phyloP scores from a whole-genome alignment of 1,140 invertebrate genomes.

The Pectinophora gossypiella region DNA sequence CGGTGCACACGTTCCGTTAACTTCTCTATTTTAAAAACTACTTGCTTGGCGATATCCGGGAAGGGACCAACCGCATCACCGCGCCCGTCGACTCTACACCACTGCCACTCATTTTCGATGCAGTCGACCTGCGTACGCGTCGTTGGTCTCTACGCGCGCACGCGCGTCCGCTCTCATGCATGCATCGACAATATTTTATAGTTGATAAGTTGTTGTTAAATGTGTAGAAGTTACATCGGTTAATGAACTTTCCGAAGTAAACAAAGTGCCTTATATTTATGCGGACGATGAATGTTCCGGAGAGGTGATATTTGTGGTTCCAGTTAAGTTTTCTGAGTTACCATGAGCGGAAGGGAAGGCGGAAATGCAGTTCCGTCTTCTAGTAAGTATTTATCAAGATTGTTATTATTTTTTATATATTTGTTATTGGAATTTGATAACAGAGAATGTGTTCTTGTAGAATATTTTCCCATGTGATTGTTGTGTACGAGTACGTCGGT shows the following conservation, averaged over 20 bases:
- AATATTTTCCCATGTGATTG: neutral
- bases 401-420: slow-evolving; percentile 6
- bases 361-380: slow-evolving; percentile 73
- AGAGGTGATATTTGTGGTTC: slow-evolving; percentile 67
- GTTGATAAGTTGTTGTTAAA: slow-evolving; percentile 41
- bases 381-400: slow-evolving; percentile 47
- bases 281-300: slow-evolving; percentile 58
- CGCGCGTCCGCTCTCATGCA: slow-evolving; percentile 58
- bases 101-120: slow-evolving; percentile 59
- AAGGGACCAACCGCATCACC: slow-evolving; percentile 61
- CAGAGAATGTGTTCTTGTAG: neutral
- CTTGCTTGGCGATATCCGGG: slow-evolving; percentile 65
- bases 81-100: slow-evolving; percentile 42
- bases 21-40: slow-evolving; percentile 73
- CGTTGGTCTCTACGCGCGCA: slow-evolving; percentile 57
- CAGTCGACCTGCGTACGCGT: slow-evolving; percentile 69
- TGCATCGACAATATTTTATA: slow-evolving; percentile 43
- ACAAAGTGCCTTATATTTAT: slow-evolving; percentile 50
- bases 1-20: slow-evolving; percentile 67
- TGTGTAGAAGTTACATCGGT: slow-evolving; percentile 25
- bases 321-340: slow-evolving; percentile 54
- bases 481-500: neutral
- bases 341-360: slow-evolving; percentile 70
- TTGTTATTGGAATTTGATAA: neutral
- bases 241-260: slow-evolving; percentile 37